These are phyloP conservation scores for Ctenosaura bakeri DNA, from an alignment of 2,797 vertebrate genomes.

Conservation along the genomic window DNA sequence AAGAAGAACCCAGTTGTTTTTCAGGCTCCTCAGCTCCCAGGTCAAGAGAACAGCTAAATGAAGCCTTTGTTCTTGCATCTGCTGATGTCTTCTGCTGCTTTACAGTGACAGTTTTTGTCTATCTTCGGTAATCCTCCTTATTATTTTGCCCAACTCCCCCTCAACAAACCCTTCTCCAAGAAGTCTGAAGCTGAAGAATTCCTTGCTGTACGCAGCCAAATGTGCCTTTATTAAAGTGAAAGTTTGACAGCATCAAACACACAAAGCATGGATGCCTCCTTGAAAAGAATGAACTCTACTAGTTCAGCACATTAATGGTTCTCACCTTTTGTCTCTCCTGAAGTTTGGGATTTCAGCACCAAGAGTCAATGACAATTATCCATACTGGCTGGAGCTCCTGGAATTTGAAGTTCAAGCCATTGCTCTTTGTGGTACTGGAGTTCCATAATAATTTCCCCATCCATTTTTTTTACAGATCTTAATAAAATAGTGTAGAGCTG, in stretches of 20 bases:
- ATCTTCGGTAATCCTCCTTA: constrained; percentile 48
- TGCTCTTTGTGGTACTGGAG: background rate
- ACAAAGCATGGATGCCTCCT: background rate
- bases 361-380: too few relatives aligned
- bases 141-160: constrained; percentile 45
- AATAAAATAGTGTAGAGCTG: too few relatives aligned
- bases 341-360: too few relatives aligned
- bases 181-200: background rate
- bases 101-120: constrained; percentile 54
- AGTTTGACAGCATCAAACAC: background rate
- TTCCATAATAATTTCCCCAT: background rate
- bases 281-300: background rate
- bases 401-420: too few relatives aligned
- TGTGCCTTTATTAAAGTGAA: background rate
- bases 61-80: constrained; percentile 54
- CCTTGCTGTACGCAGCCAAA: background rate
- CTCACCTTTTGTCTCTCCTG: too few relatives aligned
- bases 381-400: too few relatives aligned
- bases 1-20: constrained; percentile 25
- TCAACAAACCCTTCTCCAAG: constrained; percentile 13
- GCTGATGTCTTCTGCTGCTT: constrained; percentile 44
- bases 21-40: constrained; percentile 31
- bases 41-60: constrained; percentile 52
- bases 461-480: too few relatives aligned
- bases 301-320: background rate